phyloP scores from a whole-genome alignment of 1,140 invertebrate species.

The Planococcus citri region DNA sequence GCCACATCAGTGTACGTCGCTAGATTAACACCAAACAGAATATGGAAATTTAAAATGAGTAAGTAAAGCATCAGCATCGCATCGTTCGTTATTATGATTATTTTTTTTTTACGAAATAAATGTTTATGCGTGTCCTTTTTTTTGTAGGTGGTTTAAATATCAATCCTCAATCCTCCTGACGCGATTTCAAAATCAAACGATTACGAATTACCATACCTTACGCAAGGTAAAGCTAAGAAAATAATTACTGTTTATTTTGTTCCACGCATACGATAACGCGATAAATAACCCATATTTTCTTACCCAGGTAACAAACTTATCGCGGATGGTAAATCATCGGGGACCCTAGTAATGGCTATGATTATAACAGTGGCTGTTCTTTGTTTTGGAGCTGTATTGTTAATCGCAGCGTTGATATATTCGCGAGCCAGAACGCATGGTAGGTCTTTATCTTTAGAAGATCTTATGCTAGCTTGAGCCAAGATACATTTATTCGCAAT shows the following conservation, averaged over 20 bases:
- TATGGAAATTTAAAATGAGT: slow-evolving; percentile 10
- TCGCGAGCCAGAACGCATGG: neutral
- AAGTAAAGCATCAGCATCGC: neutral
- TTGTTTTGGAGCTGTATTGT: neutral
- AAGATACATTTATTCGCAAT: neutral
- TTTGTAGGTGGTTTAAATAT: too few relatives aligned
- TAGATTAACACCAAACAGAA: neutral
- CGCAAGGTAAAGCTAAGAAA: neutral
- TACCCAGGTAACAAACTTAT: neutral
- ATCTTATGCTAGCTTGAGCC: slow-evolving; percentile 9
- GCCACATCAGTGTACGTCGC: neutral
- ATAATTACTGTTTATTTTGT: neutral
- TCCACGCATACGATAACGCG: neutral
- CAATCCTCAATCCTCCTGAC: neutral
- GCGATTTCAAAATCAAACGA: neutral
- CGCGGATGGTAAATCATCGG: slow-evolving; percentile 11
- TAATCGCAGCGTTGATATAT: neutral
- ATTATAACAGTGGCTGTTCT: slow-evolving; percentile 9
- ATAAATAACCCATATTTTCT: neutral
- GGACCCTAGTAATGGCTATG: slow-evolving; percentile 1
- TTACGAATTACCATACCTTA: neutral
- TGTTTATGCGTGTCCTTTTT: neutral
- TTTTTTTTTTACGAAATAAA: neutral
- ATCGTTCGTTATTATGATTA: too few relatives aligned
- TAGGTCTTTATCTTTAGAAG: slow-evolving; percentile 6